Evolutionary conservation across 2,888 invertebrate species (phyloP), one percentile per base, ranked within the genome.

Genomic region (Branchellion lobata): DNA sequence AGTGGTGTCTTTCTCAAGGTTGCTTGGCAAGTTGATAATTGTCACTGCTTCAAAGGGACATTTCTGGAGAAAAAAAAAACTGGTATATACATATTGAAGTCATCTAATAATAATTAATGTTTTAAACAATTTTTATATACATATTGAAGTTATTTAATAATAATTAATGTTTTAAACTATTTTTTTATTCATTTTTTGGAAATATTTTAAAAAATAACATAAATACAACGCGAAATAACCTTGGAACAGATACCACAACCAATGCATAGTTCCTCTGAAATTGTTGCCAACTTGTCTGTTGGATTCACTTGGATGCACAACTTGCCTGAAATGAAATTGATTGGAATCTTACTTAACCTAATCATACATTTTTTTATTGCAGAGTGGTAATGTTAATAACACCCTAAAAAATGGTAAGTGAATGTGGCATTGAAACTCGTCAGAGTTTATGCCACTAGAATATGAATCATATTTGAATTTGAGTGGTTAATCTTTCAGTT

Each of bases 211-310:
- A n/a, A n/a, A n/a, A n/a, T n/a, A n/a, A n/a, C n/a, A n/a, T n/a
- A n/a, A n/a, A n/a, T n/a, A n/a, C n/a, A n/a, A n/a, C 14, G 14
- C 8, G 40, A 5, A 40, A 40, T 84, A 88, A 95, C 96, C 92
- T 98, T 98, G 81, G 96, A 94, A 90, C 98, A 99, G 86, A 99
- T 99, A 92, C 98, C 98, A 89, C 98, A 99, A 85, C 98, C 98
- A 85, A 99, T 99, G 89, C 98, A 99, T 2, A 99, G 90, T 88
- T 97, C 96, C 89, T 99, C 99, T 72, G 98, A 98, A 87, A 99
- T 94, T 68, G 93, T 92, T 57, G 98, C 96, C 84, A 98, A 95
- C 90, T 98, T 98, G 85, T 94, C 95, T 85, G 94, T 94, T 18
- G 96, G 93, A 69, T 92, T 92, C 65, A 99, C 99, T 90, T 99